Conservation (phyloP, 2,797 vertebrate genomes). For the Lophotriccus pileatus region DNA sequence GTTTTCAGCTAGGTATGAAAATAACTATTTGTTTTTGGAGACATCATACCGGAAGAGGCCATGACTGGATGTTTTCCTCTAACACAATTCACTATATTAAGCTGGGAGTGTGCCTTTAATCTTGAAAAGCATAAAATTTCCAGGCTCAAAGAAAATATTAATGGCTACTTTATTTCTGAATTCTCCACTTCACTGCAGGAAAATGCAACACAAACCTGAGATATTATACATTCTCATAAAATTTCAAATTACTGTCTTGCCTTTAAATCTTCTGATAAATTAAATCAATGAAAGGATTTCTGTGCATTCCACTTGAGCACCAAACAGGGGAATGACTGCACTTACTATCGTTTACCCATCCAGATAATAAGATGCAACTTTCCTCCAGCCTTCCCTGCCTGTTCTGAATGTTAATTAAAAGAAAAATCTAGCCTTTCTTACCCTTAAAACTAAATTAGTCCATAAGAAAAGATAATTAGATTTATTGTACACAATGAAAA, state of each 20-base stretch:
- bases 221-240: background rate
- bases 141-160: background rate
- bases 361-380: background rate
- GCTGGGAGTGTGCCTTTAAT: background rate
- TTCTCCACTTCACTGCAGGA: background rate
- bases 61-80: background rate
- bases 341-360: background rate
- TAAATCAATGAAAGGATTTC: background rate
- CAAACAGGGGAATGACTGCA: background rate
- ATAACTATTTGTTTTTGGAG: background rate
- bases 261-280: background rate
- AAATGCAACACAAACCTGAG: background rate
- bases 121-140: background rate
- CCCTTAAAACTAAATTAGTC: background rate
- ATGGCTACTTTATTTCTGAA: background rate
- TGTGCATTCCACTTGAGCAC: background rate
- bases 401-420: constrained; percentile 36
- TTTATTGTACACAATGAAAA: background rate
- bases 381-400: background rate
- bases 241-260: background rate
- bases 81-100: background rate
- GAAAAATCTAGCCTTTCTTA: constrained; percentile 31
- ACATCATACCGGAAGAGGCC: background rate
- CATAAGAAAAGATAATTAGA: background rate
- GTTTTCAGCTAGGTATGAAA: background rate